Evolutionary conservation across 1,140 invertebrate genomes (phyloP).

Genomic region (Zeugodacus cucurbitae): DNA sequence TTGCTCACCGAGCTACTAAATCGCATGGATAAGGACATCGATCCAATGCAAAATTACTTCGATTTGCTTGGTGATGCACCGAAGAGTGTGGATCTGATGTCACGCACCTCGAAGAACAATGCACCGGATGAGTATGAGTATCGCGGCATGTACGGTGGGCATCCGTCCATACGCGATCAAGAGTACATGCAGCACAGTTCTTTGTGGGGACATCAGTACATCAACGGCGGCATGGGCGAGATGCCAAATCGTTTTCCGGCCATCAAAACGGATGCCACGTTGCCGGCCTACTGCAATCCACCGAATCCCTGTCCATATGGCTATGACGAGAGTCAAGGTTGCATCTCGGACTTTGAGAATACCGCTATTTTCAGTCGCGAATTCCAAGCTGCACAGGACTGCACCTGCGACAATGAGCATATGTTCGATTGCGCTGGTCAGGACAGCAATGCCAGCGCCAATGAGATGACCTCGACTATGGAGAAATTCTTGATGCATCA

Average conservation of each 20-base stretch:
- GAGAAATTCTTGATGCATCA: constrained; percentile 69
- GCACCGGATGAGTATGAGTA: constrained; percentile 72
- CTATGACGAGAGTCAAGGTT: constrained; percentile 87
- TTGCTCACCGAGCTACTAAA: constrained; percentile 76
- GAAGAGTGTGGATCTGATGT: constrained; percentile 67
- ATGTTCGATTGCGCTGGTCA: constrained; percentile 91
- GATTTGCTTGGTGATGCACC: constrained; percentile 68
- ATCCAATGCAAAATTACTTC: constrained; percentile 71
- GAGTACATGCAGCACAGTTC: constrained; percentile 91
- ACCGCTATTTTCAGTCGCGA: constrained; percentile 94
- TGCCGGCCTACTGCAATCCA: constrained; percentile 98
- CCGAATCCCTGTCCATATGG: constrained; percentile 97
- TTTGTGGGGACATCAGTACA: constrained; percentile 85
- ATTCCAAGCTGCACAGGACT: constrained; percentile 93
- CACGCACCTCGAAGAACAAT: constrained; percentile 66
- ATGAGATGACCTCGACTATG: constrained; percentile 62
- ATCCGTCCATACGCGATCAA: constrained; percentile 84
- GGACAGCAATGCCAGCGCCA: constrained; percentile 58
- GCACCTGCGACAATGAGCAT: constrained; percentile 98
- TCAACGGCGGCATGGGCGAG: constrained; percentile 81
- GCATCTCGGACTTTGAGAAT: constrained; percentile 93
- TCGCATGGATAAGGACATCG: constrained; percentile 76
- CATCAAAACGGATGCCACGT: constrained; percentile 88
- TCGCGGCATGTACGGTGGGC: constrained; percentile 65
- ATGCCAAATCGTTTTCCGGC: constrained; percentile 73